Base-by-base conservation (phyloP, 2,797 vertebrate species). In the Ctenopoma kingsleyae region DNA sequence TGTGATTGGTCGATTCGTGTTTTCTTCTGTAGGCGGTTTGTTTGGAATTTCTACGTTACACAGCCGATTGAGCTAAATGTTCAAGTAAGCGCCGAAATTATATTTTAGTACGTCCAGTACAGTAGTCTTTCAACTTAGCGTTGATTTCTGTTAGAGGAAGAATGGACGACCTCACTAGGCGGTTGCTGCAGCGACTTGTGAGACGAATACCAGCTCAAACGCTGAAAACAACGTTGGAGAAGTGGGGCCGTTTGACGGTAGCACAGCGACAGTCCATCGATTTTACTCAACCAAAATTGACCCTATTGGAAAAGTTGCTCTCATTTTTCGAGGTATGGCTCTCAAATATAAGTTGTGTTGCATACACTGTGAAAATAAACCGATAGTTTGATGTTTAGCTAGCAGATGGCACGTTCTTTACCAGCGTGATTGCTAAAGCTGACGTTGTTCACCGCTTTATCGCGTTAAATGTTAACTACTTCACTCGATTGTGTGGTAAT, bases 191-290 rank as follows among this genome's bases (percentile, higher is more conserved):
- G 59, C 94, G 93, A 49, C 90, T 94, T 1, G 49, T 98, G 0
- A 73, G 94, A 4, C 95, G 91, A 89, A 95, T 96, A 17, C 95
- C 96, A 10, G 57, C 74, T 2, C 64, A 38, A 13, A 79, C 89
- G 76, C 87, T 96, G 0, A 73, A 78, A 67, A n/a, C 43, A 3
- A 76, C 93, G 15, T 76, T 99, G 46, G 85, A 90, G 8, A 85
- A 88, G 1, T 99, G 98, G 98, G 91, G 80, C 0, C 94, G 95
- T 71, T 78, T 99, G 17, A 92, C 95, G 0, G 76, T 76, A 52
- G 63, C 36, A 0, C 95, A 97, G 32, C 88, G 93, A 19, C 63
- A 85, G 10, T 76, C 85, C 0, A 0, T 99, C 8, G 94, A 96
- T 54, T 91, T 92, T 8, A 82, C 35, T 0, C 89, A 91, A 59